Evolutionary conservation across 2,113 vertebrate species (phyloP), one percentile per base, ranked within the genome.

Genomic region (Camelus dromedarius): DNA sequence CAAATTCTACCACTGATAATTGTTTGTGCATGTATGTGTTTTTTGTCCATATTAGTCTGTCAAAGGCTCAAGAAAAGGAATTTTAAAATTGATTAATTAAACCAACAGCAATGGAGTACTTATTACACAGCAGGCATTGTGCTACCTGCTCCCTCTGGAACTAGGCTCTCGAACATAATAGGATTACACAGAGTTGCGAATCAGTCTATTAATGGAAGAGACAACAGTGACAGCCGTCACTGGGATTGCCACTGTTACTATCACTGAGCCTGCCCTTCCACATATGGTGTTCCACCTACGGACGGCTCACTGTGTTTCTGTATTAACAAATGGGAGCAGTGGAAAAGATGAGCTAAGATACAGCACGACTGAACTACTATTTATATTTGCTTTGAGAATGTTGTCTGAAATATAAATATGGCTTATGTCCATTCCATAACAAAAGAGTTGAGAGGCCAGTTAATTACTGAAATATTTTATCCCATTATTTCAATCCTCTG

Each of bases 311-410:
- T 67, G 16, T 38, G 38, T 35, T 88, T 70, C 67, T 60, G 28
- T 80, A n/a, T 46, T 93, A 60, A 70, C 70, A 79, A 46, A 28
- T 6, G 22, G 10, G 48, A 92, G 7, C 19, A 67, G 66, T 50
- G 82, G 77, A 67, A 86, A 92, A 87, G 60, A 91, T 24, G 62
- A 95, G 15, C 69, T 64, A 75, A 58, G 32, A 16, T 19, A 86
- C 0, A 42, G 18, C 9, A 26, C 6, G 38, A 80, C 64, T 90
- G 38, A 85, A 87, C 75, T 9, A 54, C 2, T 89, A 89, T 56
- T 89, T 26, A 8, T 60, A 85, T 60, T 96, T 86, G 32, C 38
- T 89, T 93, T 89, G 79, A 93, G 92, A 93, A 88, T 87, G 7
- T 82, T 54, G 48, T 76, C 50, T 86, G 22, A 89, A 96, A 72